Evolutionary conservation across 2,797 vertebrate species (phyloP), one percentile per base, ranked within the genome.

Genomic region (Malacoctenus gilli): DNA sequence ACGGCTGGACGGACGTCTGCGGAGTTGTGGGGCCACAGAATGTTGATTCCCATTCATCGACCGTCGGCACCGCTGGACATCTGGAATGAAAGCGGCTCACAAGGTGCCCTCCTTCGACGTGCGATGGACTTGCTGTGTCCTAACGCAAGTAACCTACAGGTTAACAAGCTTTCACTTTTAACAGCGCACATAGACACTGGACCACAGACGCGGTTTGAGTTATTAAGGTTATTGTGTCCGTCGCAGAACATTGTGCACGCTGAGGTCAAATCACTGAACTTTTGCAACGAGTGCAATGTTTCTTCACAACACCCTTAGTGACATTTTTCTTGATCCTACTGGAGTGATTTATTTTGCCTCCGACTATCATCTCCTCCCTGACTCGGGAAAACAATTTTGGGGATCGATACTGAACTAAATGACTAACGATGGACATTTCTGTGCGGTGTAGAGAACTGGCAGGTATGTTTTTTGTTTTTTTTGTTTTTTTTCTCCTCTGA

Each of bases 331-430:
- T 59, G 16, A 36, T 44, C 8, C 30, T 3, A 10, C 2, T 14
- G 3, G 2, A 35, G 51, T 54, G 34, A 76, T 83, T 74, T 58
- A 78, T 66, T 51, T 57, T 36, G 14, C 48, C 42, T 68, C 18
- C 57, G 20, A 14, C 39, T 28, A 25, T 66, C 46, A 59, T 73
- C 35, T 70, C 15, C n/a, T n/a, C n/a, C n/a, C 32, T 19, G 47
- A 59, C 39, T 55, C 32, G 4, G n/a, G 42, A 69, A 63, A 52
- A 22, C 38, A 55, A 71, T 77, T 73, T 49, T 42, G 40, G 53
- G n/a, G 66, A 77, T 80, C 80, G 37, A 79, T 85, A 75, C 2
- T 32, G 52, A 40, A 67, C 68, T 73, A 65, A 79, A 74, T 63
- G 68, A 79, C 65, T 47, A 52, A 70, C 0, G 61, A 59, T 20